Evolutionary conservation across 2,888 invertebrate genomes (phyloP).

Genomic region (Lithophane semibrunnea): DNA sequence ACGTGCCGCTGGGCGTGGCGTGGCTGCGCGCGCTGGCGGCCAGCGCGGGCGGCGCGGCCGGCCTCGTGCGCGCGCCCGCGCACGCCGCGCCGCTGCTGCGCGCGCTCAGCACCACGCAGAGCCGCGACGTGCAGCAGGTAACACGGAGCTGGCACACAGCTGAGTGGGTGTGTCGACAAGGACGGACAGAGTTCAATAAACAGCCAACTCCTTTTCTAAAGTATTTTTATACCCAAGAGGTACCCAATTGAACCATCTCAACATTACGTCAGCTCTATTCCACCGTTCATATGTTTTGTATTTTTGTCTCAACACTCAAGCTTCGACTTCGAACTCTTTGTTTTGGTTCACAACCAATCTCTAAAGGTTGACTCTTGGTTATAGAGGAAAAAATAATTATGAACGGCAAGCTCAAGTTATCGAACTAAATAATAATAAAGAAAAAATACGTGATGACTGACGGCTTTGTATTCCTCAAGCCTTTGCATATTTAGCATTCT

Average conservation of each 20-base stretch:
- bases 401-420: not conserved
- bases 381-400: not conserved
- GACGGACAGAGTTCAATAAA: not conserved
- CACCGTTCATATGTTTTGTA: not conserved
- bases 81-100: conserved; percentile 80
- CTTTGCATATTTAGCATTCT: not conserved
- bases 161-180: conserved; percentile 1
- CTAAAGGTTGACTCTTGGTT: not conserved
- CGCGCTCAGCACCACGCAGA: conserved; percentile 60
- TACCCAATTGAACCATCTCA: not conserved
- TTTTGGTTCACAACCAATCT: not conserved
- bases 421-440: not conserved
- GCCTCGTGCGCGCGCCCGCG: conserved; percentile 72
- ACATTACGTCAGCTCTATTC: not conserved
- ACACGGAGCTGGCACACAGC: conserved; percentile 64
- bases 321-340: not conserved
- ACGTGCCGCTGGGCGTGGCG: conserved; percentile 60
- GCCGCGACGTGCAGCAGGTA: conserved; percentile 27
- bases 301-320: not conserved
- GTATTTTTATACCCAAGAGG: not conserved
- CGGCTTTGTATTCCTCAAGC: not conserved
- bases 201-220: not conserved
- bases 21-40: conserved; percentile 71
- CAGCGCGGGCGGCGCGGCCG: conserved; percentile 56
- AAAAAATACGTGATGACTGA: not conserved